These are phyloP conservation scores for Anguilla rostrata DNA, from an alignment of 2,113 vertebrate species.

Conservation along the genomic window DNA sequence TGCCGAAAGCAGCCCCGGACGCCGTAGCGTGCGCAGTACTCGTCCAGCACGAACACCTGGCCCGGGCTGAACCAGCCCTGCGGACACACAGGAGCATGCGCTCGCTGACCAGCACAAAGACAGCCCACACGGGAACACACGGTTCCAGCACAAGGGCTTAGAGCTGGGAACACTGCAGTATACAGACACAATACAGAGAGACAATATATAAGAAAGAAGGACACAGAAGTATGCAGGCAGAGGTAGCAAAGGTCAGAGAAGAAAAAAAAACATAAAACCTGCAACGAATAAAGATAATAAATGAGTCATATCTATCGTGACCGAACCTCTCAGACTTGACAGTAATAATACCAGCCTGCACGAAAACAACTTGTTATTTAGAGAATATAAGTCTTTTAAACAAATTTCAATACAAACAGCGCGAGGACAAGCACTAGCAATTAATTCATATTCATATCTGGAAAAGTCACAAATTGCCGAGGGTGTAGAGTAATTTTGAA, in stretches of 20 bases:
- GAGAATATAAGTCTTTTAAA: conserved; percentile 35
- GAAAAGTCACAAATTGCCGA: conserved; percentile 36
- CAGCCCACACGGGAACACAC: neutral
- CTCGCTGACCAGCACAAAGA: neutral
- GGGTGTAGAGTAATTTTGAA: conserved; percentile 46
- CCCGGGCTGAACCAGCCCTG: conserved; percentile 99
- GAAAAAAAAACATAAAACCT: neutral
- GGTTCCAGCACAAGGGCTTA: too few species aligned
- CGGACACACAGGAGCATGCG: conserved; percentile 28
- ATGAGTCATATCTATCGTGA: neutral
- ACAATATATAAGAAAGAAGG: neutral
- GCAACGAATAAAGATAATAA: neutral
- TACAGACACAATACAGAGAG: neutral
- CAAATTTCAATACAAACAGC: conserved; percentile 47
- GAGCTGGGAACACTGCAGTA: neutral
- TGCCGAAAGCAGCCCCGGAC: conserved; percentile 93
- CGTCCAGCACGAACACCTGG: conserved; percentile 94
- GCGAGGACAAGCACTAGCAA: conserved; percentile 56
- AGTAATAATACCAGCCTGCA: conserved; percentile 8
- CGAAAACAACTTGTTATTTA: conserved; percentile 32
- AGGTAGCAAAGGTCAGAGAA: neutral
- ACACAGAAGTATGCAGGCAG: neutral
- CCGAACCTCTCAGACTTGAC: neutral
- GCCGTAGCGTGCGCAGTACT: conserved; percentile 94
- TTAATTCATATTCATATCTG: conserved; percentile 50